These are phyloP conservation scores for Laticauda colubrina DNA, from an alignment of 2,113 vertebrate species.

Conservation along the genomic window DNA sequence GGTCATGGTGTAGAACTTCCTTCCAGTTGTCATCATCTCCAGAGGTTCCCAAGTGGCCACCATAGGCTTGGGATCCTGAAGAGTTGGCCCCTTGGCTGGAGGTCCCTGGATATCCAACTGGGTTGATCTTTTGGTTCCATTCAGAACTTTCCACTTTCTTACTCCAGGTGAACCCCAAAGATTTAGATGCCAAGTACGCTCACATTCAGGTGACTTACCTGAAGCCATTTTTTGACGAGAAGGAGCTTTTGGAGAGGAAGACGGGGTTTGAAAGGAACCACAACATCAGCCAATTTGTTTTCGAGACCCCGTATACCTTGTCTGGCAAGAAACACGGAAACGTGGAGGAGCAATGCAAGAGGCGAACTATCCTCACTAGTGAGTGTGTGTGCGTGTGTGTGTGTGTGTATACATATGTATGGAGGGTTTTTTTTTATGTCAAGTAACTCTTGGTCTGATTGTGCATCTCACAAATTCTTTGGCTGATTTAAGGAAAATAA, in stretches of 20 bases:
- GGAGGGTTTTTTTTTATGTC: neutral
- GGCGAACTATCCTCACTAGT: constrained; percentile 88
- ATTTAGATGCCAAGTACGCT: constrained; percentile 90
- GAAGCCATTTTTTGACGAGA: constrained; percentile 94
- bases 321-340: constrained; percentile 94
- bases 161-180: constrained; percentile 86
- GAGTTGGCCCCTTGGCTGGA: neutral
- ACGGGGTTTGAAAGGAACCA: constrained; percentile 93
- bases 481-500: neutral
- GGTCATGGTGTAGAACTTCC: neutral
- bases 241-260: constrained; percentile 86
- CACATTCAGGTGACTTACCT: constrained; percentile 95
- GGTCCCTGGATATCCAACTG: neutral
- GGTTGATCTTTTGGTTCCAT: neutral
- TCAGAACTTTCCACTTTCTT: constrained; percentile 3
- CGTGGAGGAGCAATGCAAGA: constrained; percentile 95
- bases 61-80: neutral
- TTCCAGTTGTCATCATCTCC: neutral
- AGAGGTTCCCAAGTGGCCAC: neutral
- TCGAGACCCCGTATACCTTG: constrained; percentile 94
- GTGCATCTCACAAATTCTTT: neutral
- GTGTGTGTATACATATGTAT: neutral
- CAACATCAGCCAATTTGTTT: constrained; percentile 91
- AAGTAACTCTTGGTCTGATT: neutral
- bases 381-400: constrained; percentile 40